Conservation (phyloP, 2,113 vertebrate species). For the Nerophis lumbriciformis region DNA sequence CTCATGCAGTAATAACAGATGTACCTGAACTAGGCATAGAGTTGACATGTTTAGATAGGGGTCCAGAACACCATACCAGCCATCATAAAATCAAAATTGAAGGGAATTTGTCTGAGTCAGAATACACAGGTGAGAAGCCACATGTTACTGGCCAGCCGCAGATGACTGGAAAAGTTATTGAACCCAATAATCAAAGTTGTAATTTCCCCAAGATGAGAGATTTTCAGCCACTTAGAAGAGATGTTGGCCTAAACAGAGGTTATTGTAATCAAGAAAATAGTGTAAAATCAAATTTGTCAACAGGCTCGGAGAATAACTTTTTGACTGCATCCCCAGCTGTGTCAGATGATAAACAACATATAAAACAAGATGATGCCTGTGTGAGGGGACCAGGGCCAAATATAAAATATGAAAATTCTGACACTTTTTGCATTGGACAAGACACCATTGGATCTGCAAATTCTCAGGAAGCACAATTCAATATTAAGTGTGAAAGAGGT, state of each 20-base stretch:
- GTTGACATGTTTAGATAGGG: background rate
- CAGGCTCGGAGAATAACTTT: background rate
- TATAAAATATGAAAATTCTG: conserved; percentile 7
- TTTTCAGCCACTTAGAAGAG: conserved; percentile 14
- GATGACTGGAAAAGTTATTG: background rate
- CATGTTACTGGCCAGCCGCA: conserved; percentile 9
- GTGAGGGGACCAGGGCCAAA: conserved; percentile 4
- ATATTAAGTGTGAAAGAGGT: conserved; percentile 3
- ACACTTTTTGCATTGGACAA: background rate
- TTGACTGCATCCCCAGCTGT: background rate
- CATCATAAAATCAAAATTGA: background rate
- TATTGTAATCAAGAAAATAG: background rate
- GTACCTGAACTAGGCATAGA: background rate
- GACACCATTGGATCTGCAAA: background rate
- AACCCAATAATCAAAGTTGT: conserved; percentile 3
- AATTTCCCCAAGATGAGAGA: background rate
- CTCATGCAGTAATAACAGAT: background rate
- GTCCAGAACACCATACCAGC: conserved; percentile 13
- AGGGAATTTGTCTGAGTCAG: background rate
- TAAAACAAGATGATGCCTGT: conserved; percentile 5
- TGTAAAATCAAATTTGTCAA: conserved; percentile 5
- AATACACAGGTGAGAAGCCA: conserved; percentile 1
- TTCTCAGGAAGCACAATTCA: background rate
- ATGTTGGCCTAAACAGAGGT: background rate
- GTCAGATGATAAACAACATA: background rate